Evolutionary conservation across 2,888 invertebrate species (phyloP), one percentile per base, ranked within the genome.

Genomic region (Ptychoptera contaminata): DNA sequence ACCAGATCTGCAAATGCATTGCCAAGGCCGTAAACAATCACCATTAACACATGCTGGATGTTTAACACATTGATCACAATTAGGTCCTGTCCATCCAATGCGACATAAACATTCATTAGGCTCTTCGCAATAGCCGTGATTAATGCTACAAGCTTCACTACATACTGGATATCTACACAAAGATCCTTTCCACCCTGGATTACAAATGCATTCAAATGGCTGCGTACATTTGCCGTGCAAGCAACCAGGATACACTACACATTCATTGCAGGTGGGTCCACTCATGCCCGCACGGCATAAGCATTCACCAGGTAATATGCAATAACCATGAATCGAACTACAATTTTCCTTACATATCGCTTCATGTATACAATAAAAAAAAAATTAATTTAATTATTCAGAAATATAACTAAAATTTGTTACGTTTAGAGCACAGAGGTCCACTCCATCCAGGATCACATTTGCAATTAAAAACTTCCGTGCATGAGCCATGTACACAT

Each of bases 11-110:
- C 92, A 92, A 55, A 84, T 82, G 68, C 94, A 94, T 63, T 93
- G 87, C 35, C 90, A 73, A 4, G 92, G 90, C 59, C 86, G 82
- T 52, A 80, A 78, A 63, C 93, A 94, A 57, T 78, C 84, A 9
- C 94, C 93, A 57, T 90, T 84, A 55, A 82, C 79, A 64, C 93
- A 94, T 51, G 91, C 91, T 0, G 93, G 92, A 55, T 92, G 69
- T 2, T 83, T 78, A 58, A 88, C 81, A 62, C 92, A 93, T 50
- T 86, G 77, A 53, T 81, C 77, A 63, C 94, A 94, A 10, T 77
- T 80, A 37, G 77, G 74, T 1, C 93, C 93, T 8, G 83, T 73
- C 88, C 90, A 94, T 45, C 93, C 93, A n/a, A 87, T 66, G 38
- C 85, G 77, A 62, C 93, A 93, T 54, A 84, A 67, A 67, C 92